Evolutionary conservation across 2,113 vertebrate species (phyloP).

Genomic region (Sylvilagus bachmani): DNA sequence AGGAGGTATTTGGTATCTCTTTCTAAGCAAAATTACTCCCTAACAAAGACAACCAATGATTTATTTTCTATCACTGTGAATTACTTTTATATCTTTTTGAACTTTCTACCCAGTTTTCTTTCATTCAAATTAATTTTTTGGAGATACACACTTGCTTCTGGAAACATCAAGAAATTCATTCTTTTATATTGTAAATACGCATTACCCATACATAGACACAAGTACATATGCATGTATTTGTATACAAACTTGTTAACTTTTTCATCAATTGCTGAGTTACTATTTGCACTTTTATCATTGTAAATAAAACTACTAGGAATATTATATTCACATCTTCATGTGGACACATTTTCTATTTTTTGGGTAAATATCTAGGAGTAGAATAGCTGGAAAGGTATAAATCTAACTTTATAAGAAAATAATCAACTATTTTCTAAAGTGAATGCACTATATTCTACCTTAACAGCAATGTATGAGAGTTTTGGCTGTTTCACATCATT

Average conservation of each 20-base stretch:
- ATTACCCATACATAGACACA: neutral
- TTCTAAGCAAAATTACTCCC: neutral
- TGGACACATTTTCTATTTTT: neutral
- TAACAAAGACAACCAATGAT: neutral
- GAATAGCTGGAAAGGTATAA: neutral
- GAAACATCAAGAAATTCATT: neutral
- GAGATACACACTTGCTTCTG: neutral
- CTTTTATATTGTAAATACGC: neutral
- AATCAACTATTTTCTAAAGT: neutral
- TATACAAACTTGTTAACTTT: neutral
- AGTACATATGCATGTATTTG: too few relatives aligned
- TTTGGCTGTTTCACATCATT: neutral
- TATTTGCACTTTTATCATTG: neutral
- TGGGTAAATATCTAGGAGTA: neutral
- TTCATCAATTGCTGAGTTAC: neutral
- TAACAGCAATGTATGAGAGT: neutral
- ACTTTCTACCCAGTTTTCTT: neutral
- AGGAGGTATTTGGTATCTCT: neutral
- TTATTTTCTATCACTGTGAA: neutral
- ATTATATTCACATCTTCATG: neutral
- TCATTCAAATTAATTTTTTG: neutral
- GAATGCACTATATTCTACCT: neutral
- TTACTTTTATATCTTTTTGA: neutral
- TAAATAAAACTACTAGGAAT: neutral
- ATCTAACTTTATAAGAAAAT: slow-evolving; percentile 5